A percentile compares a stretch with the other conserved stretches of the same genome.
phyloP scores from a whole-genome alignment of 2,888 invertebrate genomes.

The Diaprepes abbreviatus region DNA sequence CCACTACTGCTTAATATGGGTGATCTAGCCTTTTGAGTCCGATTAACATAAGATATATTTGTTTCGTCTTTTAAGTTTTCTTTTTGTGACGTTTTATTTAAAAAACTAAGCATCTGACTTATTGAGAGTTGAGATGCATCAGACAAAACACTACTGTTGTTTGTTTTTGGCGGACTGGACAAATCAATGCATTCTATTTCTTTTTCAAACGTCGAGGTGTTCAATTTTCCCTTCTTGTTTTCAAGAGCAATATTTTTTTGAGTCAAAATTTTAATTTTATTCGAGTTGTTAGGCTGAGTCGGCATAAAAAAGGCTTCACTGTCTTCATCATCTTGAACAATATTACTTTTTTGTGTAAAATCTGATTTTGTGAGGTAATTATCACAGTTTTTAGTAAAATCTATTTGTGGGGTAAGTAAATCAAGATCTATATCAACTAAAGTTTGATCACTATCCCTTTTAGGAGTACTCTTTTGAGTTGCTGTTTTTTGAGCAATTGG shows the following conservation, averaged over 20 bases:
- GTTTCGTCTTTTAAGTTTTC: not conserved
- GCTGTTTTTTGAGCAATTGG: too few relatives aligned
- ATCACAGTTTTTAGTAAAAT: not conserved
- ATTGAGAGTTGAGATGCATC: constrained; percentile 50
- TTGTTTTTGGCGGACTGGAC: constrained; percentile 4
- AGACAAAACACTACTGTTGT: constrained; percentile 3
- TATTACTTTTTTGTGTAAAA: constrained; percentile 1
- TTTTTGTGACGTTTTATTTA: constrained; percentile 62
- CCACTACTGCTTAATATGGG: not conserved
- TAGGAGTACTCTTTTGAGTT: not conserved
- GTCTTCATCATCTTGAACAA: not conserved
- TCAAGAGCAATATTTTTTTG: not conserved
- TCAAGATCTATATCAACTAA: not conserved
- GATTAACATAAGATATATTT: not conserved
- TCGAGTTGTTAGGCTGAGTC: constrained; percentile 6
- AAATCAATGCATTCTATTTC: constrained; percentile 15
- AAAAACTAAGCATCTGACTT: constrained; percentile 60
- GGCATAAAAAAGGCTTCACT: not conserved
- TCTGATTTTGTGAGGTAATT: not conserved
- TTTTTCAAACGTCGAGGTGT: not conserved
- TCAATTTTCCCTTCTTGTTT: not conserved
- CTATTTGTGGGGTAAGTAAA: not conserved
- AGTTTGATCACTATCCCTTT: not conserved
- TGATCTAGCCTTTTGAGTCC: not conserved
- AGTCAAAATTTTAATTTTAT: not conserved